Percentiles rank a stretch among this genome's conserved stretches.
phyloP scores from a whole-genome alignment of 2,888 invertebrate species.

The Agonopterix alstromeriana region DNA sequence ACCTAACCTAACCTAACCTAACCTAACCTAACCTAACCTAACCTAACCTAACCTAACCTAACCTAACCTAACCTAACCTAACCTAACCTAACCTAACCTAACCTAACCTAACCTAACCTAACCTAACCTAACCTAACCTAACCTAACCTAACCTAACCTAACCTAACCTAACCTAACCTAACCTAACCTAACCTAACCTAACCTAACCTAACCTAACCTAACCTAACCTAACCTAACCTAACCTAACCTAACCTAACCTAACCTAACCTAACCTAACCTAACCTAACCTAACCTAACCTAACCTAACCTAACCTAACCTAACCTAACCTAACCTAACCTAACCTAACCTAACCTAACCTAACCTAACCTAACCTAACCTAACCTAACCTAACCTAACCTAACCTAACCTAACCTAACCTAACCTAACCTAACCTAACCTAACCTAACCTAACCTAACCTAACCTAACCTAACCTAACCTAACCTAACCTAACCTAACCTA shows the following conservation, averaged over 20 bases:
- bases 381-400: conserved; percentile 10
- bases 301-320: conserved; percentile 13
- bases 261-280: conserved; percentile 11
- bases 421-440: neutral
- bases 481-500: neutral
- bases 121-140: conserved; percentile 6
- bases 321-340: conserved; percentile 11
- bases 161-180: conserved; percentile 10
- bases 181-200: conserved; percentile 13
- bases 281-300: conserved; percentile 12
- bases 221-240: conserved; percentile 8
- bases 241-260: conserved; percentile 6
- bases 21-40: conserved; percentile 10
- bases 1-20: conserved; percentile 13
- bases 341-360: conserved; percentile 10
- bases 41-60: conserved; percentile 11
- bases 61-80: conserved; percentile 10
- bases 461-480: neutral
- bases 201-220: conserved; percentile 11
- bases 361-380: conserved; percentile 9
- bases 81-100: conserved; percentile 10
- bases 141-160: conserved; percentile 10
- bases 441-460: neutral
- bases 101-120: conserved; percentile 9
- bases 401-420: conserved; percentile 5